phyloP scores from a whole-genome alignment of 2,113 vertebrate genomes.

The Erythrocercus mccallii region DNA sequence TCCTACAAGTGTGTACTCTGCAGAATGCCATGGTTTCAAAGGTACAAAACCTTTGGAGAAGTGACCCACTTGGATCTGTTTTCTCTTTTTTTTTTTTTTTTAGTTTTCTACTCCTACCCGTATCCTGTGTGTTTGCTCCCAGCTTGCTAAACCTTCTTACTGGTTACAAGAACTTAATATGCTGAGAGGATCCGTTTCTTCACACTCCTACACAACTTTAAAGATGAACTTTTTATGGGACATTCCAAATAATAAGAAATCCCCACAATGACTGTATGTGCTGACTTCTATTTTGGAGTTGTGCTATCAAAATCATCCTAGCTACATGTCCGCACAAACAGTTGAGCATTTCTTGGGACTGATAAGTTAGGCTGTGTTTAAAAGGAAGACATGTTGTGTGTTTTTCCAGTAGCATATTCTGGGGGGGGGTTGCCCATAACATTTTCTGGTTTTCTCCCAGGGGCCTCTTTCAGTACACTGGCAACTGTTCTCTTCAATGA shows the following conservation, averaged over 20 bases:
- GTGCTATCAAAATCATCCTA: neutral
- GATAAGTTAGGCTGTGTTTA: neutral
- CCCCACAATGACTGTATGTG: neutral
- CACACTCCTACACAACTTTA: neutral
- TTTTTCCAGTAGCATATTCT: neutral
- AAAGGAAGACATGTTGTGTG: neutral
- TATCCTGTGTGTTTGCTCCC: neutral
- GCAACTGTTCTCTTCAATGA: neutral
- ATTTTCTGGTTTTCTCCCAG: neutral
- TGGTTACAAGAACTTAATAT: neutral
- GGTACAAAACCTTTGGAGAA: neutral
- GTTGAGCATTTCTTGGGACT: neutral
- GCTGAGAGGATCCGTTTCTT: neutral
- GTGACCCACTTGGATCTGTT: rapidly evolving
- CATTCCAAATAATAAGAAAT: neutral
- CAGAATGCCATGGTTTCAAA: neutral
- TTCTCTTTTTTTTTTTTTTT: neutral
- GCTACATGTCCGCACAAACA: neutral
- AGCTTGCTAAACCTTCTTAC: neutral
- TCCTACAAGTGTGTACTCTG: neutral
- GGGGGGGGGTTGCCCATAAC: rapidly evolving
- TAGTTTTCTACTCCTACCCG: neutral
- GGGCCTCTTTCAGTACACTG: neutral
- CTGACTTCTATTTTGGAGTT: neutral
- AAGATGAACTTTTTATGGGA: neutral